phyloP scores from a whole-genome alignment of 2,797 vertebrate species.

The Chrysocyon brachyurus region DNA sequence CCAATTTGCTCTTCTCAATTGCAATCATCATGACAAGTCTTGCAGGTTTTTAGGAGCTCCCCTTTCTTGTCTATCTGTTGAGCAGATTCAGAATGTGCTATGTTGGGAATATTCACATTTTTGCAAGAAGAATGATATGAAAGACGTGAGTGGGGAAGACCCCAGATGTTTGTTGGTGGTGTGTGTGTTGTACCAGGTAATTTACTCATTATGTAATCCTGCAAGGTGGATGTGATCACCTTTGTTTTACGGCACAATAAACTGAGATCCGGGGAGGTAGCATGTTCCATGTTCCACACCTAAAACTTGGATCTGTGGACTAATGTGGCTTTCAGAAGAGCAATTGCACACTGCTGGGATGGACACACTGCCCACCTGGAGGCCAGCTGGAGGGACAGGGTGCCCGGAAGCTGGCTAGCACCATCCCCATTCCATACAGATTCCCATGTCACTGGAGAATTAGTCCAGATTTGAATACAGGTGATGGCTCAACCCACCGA shows the following conservation, averaged over 20 bases:
- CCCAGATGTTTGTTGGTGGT: background rate
- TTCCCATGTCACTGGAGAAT: fast-evolving
- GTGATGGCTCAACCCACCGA: no score
- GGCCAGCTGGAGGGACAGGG: fast-evolving
- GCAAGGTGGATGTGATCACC: no score
- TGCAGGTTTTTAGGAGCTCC: background rate
- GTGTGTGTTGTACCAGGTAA: no score
- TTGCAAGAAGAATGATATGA: background rate
- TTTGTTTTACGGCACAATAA: background rate
- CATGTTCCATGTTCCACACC: fast-evolving
- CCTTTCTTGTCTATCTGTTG: background rate
- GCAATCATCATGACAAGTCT: background rate
- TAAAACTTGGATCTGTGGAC: fast-evolving
- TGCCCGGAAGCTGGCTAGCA: fast-evolving
- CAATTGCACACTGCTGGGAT: fast-evolving
- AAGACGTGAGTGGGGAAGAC: fast-evolving
- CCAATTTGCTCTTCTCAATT: background rate
- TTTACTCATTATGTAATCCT: no score
- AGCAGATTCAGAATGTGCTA: background rate
- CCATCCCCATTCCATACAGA: fast-evolving
- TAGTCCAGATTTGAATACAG: background rate
- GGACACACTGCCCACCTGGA: fast-evolving
- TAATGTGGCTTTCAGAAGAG: background rate
- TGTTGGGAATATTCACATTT: background rate
- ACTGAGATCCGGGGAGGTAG: background rate